Conservation (phyloP, 2,888 invertebrate species). For the Cheilosia grossa region DNA sequence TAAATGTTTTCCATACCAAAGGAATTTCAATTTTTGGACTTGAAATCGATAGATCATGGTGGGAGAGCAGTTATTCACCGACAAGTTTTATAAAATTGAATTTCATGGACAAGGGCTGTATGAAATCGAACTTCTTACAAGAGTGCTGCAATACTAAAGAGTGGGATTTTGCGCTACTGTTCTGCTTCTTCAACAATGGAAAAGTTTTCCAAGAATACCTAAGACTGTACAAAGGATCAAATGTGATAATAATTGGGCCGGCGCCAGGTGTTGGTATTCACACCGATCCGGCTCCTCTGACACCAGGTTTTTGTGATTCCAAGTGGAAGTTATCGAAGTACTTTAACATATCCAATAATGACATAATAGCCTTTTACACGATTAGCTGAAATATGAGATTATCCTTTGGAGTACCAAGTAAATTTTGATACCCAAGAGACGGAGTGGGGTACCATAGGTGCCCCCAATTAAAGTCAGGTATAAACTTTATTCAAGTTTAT, state of each 20-base stretch:
- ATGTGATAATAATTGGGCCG: slow-evolving; percentile 91
- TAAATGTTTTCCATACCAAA: slow-evolving; percentile 79
- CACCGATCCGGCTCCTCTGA: slow-evolving; percentile 89
- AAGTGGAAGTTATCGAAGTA: slow-evolving; percentile 85
- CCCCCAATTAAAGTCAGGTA: no score
- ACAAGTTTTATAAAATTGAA: slow-evolving; percentile 88
- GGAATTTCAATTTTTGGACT: slow-evolving; percentile 87
- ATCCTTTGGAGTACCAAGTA: no score
- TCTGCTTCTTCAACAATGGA: slow-evolving; percentile 92
- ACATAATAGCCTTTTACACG: slow-evolving; percentile 87
- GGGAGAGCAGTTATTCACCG: slow-evolving; percentile 90
- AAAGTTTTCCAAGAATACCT: slow-evolving; percentile 88
- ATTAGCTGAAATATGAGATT: slow-evolving; percentile 67
- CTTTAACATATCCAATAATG: slow-evolving; percentile 86
- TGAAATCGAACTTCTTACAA: slow-evolving; percentile 82
- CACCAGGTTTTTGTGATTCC: slow-evolving; percentile 83
- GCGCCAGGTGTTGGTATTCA: slow-evolving; percentile 86
- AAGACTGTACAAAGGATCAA: slow-evolving; percentile 86
- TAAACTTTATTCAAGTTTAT: no score
- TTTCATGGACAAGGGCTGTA: slow-evolving; percentile 83
- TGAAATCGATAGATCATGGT: slow-evolving; percentile 92
- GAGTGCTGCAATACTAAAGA: slow-evolving; percentile 80
- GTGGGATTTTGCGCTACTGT: slow-evolving; percentile 85
- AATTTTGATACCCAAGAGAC: no score
- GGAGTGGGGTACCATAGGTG: no score